Base-by-base conservation (phyloP, 2,113 vertebrate species). In the Nesoenas mayeri region DNA sequence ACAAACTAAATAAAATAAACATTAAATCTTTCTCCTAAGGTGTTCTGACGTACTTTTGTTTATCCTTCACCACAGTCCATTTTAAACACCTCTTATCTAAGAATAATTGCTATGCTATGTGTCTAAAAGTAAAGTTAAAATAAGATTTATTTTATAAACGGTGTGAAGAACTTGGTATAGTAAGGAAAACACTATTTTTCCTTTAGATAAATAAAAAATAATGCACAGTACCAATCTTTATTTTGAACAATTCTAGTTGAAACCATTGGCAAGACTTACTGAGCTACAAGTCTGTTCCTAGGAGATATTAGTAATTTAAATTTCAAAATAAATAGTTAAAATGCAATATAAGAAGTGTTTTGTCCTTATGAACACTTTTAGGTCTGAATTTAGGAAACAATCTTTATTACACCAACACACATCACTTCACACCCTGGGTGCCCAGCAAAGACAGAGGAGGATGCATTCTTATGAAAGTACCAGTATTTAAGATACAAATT, bases 1-100 rank as follows among this genome's bases (percentile, higher is more conserved):
- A 81, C 26, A 87, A 96, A 89, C 65, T 86, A 89, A 93, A 79
- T 77, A 92, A 95, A 91, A 77, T 66, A 88, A 92, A 88, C 50
- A 75, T 70, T 91, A 79, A 80, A 82, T 85, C 42, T 58, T 83
- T 89, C 36, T 88, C 26, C 58, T 84, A 71, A 16, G 21, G 12
- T 87, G 13, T 69, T 91, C 32, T 65, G 44, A 19, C 4, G 18
- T 70, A 75, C 44, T 93, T 88, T 89, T 91, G 14, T 90, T 93
- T 94, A 36, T 81, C 40, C 26, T 84, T 80, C 26, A 75, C 18
- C 10, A 25, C 48, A 79, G 44, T 66, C 25, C 48, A 34, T 34
- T 95, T 96, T 75, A 92, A 96, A 89, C 12, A 85, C 1, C 15
- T 84, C 15, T 36, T 84, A 47, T 65, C 25, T 51, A 73, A 83